Conservation (phyloP, 2,888 invertebrate species). For the Pollenia amentaria region DNA sequence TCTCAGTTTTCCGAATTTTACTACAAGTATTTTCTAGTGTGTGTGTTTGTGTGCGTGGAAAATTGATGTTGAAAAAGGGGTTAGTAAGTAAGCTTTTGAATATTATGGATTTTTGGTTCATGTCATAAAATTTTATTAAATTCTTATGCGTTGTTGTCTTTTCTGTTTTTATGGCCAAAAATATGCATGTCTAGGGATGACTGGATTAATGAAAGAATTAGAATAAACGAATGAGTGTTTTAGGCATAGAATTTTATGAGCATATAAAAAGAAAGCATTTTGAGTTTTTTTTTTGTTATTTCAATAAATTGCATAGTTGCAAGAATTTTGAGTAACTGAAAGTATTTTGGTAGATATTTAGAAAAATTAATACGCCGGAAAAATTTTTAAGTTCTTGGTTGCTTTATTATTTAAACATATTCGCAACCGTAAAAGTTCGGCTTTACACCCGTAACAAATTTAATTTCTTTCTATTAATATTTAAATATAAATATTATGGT, state of each 20-base stretch:
- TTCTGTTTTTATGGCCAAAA: neutral
- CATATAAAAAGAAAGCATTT: slow-evolving; percentile 16
- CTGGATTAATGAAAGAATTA: neutral
- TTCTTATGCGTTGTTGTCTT: neutral
- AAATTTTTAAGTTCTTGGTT: no score
- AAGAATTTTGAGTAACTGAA: no score
- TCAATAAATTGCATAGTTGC: no score
- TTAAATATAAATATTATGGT: no score
- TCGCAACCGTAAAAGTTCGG: no score
- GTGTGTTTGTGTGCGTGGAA: slow-evolving; percentile 5
- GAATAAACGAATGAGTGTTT: neutral
- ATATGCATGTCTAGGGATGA: neutral
- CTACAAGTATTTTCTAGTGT: neutral
- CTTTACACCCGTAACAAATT: no score
- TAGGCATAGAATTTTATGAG: slow-evolving; percentile 9
- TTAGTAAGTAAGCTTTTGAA: slow-evolving; percentile 42
- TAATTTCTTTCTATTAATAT: no score
- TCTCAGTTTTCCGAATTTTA: neutral
- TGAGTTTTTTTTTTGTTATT: neutral
- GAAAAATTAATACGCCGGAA: no score
- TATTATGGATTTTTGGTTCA: slow-evolving; percentile 43
- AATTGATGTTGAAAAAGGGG: slow-evolving; percentile 37
- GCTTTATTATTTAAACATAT: no score
- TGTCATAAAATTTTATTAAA: slow-evolving; percentile 56
- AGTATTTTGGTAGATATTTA: no score